Evolutionary conservation across 2,113 vertebrate genomes (phyloP), one percentile per base, ranked within the genome.

Genomic region (Heterotilapia buettikoferi): DNA sequence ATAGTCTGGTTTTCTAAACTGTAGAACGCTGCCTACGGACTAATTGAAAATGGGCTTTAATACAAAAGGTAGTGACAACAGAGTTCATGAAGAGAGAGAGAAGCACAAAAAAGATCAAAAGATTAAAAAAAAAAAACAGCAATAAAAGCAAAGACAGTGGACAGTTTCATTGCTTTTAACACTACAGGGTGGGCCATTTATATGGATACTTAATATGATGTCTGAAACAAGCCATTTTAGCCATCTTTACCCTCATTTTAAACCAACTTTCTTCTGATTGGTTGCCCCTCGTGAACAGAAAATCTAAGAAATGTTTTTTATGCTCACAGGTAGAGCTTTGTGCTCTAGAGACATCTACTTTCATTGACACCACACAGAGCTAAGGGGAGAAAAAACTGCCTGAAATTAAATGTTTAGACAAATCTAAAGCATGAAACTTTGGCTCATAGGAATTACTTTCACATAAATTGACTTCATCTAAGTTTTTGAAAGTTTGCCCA

Each of bases 381-480:
- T 8, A 40, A 14, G 36, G 63, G 63, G 19, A 68, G 68, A 26
- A 45, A 26, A 73, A 73, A 73, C 12, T 40, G 19, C 33, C 19
- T 73, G 68, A 45, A 45, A 45, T 26, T 1, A 26, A 73, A 43
- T 73, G 13, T 26, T 73, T 73, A 45, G 68, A 26, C 0, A 0
- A 73, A 24, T 18, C 38, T 73, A 73, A 26, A 45, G 11, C 38
- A 24, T 45, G 3, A 26, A 16, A 26, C 13, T 45, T 73, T 73
- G 12, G 13, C 36, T 26, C 3, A 43, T 0, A 45, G 38, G 66
- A 45, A 45, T 73, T 45, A 6, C 38, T 73, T 45, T 73, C 40
- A 73, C 40, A 45, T 11, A 26, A 24, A 45, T 0, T 0, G 21
- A 73, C 12, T 26, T 45, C 21, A 73, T 7, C 0, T 45, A 10